Evolutionary conservation across 2,113 vertebrate genomes (phyloP).

Genomic region (Prunella himalayana): DNA sequence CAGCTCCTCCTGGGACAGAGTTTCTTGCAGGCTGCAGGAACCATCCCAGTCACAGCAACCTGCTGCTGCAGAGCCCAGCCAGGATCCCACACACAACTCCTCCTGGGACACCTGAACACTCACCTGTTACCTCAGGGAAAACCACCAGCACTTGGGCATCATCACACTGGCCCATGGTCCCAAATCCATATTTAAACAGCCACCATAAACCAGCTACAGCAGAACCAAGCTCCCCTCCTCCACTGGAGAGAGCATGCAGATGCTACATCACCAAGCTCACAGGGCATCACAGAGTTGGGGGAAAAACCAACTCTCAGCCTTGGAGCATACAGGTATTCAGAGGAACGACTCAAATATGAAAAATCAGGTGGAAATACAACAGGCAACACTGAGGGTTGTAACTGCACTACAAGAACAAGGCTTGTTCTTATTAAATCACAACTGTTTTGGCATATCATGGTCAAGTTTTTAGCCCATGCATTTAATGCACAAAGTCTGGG

Average conservation of each 20-base stretch:
- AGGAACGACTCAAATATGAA: rapidly evolving
- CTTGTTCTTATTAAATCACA: not conserved
- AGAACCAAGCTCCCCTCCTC: not conserved
- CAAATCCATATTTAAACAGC: not conserved
- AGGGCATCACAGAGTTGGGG: not conserved
- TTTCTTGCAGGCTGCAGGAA: not conserved
- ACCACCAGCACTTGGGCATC: not conserved
- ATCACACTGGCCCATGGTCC: not conserved
- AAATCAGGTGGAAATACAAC: not conserved
- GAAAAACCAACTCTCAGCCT: not conserved
- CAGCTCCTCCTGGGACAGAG: not conserved
- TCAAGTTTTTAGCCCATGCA: not conserved
- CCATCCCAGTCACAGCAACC: not conserved
- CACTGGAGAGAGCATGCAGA: not conserved
- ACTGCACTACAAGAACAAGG: not conserved
- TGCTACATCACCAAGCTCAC: not conserved
- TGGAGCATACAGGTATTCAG: not conserved
- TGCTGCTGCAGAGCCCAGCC: not conserved
- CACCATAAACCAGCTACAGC: not conserved
- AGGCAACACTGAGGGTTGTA: rapidly evolving
- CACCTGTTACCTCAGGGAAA: not conserved
- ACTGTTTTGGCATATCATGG: rapidly evolving
- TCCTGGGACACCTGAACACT: not conserved
- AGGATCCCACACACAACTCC: not conserved
- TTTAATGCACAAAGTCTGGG: not conserved